A percentile compares a stretch with the other conserved stretches of the same genome.
These are phyloP conservation scores for Drepana falcataria DNA, from an alignment of 2,888 invertebrate genomes.

Conservation along the genomic window DNA sequence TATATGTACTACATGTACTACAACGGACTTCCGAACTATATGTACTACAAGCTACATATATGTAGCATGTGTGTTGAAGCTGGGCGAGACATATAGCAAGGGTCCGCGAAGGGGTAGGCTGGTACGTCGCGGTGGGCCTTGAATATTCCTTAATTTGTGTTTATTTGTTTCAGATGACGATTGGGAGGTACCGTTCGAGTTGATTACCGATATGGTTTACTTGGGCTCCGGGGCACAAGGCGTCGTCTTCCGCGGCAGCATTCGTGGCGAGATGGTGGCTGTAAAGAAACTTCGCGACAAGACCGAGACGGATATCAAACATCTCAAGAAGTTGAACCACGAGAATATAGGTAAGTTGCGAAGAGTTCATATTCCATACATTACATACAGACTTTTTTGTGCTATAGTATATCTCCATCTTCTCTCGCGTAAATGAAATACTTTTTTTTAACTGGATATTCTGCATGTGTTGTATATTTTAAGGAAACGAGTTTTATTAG, in stretches of 20 bases:
- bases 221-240: constrained; percentile 98
- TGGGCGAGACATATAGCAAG: too few relatives aligned
- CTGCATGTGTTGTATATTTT: too few relatives aligned
- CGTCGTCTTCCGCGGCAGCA: constrained; percentile 92
- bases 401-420: neutral
- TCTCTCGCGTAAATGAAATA: too few relatives aligned
- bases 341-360: constrained; percentile 85
- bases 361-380: neutral
- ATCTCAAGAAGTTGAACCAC: constrained; percentile 94
- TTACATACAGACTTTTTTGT: neutral
- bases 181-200: constrained; percentile 97
- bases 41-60: too few relatives aligned
- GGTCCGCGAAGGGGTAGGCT: too few relatives aligned
- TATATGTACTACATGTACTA: too few relatives aligned
- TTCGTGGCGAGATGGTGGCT: constrained; percentile 91
- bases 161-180: constrained; percentile 78
- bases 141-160: neutral
- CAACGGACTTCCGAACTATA: too few relatives aligned
- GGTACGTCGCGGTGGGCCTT: too few relatives aligned
- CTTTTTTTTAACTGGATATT: too few relatives aligned
- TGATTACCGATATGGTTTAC: constrained; percentile 91
- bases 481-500: too few relatives aligned
- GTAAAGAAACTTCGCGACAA: constrained; percentile 97
- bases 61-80: too few relatives aligned
- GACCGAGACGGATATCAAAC: constrained; percentile 95